A percentile compares a stretch with the other conserved stretches of the same genome.
Evolutionary conservation across 2,113 vertebrate species (phyloP).

Genomic region (Percopsis transmontana): DNA sequence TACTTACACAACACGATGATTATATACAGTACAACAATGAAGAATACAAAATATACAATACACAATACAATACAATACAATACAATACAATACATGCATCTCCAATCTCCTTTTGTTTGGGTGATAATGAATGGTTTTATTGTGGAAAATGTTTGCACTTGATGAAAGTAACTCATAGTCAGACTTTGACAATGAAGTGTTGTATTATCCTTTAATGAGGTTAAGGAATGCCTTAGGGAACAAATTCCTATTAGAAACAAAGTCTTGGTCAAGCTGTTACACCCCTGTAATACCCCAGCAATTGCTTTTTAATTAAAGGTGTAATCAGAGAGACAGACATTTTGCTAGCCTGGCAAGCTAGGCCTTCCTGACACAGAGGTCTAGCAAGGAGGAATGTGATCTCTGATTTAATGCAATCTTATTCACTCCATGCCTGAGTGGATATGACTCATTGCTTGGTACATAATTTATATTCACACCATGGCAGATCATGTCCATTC

Average conservation of each 20-base stretch:
- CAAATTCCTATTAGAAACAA: constrained; percentile 15
- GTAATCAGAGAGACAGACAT: constrained; percentile 6
- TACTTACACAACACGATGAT: no score
- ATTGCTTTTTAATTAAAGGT: constrained; percentile 35
- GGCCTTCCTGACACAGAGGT: background rate
- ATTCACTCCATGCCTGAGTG: constrained; percentile 1
- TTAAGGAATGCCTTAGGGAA: constrained; percentile 14
- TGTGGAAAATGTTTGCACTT: background rate
- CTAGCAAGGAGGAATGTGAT: background rate
- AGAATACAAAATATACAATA: no score
- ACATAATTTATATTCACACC: constrained; percentile 18
- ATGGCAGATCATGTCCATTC: background rate
- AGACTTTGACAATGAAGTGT: background rate
- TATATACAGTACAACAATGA: no score
- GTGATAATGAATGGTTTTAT: background rate
- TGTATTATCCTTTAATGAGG: constrained; percentile 11
- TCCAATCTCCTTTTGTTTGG: background rate
- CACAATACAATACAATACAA: no score
- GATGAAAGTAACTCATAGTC: constrained; percentile 5
- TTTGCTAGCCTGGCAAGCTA: background rate
- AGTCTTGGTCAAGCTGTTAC: constrained; percentile 3
- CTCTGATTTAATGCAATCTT: constrained; percentile 1
- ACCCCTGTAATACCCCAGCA: constrained; percentile 5
- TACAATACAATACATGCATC: background rate
- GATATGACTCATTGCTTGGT: background rate